Conservation (phyloP, 1,140 invertebrate species). For the Eriocheir sinensis region DNA sequence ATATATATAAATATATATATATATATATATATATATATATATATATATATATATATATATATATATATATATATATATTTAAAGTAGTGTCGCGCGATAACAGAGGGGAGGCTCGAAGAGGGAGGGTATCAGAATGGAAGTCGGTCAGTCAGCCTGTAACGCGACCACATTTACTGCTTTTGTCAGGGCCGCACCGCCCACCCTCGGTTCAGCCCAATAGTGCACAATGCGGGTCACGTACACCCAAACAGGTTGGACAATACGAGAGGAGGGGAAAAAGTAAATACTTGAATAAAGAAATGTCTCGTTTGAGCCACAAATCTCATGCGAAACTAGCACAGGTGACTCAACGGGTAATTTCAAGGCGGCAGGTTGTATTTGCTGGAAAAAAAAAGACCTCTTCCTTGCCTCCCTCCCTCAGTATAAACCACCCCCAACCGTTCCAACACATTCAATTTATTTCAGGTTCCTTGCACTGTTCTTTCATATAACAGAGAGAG, state of each 20-base stretch:
- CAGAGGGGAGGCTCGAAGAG: background rate
- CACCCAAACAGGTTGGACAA: background rate
- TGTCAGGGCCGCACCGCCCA: background rate
- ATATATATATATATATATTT: too few relatives aligned
- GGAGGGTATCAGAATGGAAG: background rate
- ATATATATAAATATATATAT: too few relatives aligned
- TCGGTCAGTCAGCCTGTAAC: background rate
- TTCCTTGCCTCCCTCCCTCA: background rate
- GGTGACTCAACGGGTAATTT: background rate
- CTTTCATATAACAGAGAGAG: background rate
- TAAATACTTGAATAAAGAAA: background rate
- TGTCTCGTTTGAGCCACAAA: background rate
- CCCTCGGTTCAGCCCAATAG: background rate
- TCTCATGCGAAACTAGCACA: background rate
- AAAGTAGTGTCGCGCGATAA: too few relatives aligned
- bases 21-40: too few relatives aligned
- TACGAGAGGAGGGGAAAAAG: background rate
- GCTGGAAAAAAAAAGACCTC: background rate
- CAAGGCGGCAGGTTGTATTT: background rate
- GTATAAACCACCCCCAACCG: background rate
- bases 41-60: too few relatives aligned
- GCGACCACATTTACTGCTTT: background rate
- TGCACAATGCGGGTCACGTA: background rate
- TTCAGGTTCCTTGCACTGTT: conserved; percentile 20
- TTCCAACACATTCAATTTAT: conserved; percentile 25